Percentiles rank a stretch among this genome's conserved stretches.
Conservation (phyloP, 1,140 invertebrate genomes). For the Arion vulgaris region DNA sequence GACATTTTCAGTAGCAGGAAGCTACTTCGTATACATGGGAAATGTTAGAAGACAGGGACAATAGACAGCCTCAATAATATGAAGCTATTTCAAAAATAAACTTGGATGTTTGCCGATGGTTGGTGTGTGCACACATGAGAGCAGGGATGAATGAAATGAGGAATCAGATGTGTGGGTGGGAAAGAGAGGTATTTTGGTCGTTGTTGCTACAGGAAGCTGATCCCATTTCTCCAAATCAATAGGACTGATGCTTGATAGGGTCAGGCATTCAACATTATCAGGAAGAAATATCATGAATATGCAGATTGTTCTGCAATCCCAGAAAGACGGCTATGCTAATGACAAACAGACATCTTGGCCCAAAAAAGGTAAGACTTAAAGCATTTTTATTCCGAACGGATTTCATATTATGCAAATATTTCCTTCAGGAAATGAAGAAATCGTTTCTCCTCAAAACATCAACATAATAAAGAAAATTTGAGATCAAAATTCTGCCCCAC, state of each 20-base stretch:
- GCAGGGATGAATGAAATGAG: neutral
- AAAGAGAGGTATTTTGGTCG: neutral
- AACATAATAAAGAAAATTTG: too few relatives aligned
- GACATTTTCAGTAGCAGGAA: too few relatives aligned
- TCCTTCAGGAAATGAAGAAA: neutral
- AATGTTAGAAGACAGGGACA: too few relatives aligned
- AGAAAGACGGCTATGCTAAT: neutral
- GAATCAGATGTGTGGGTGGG: neutral
- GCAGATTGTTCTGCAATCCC: constrained; percentile 18
- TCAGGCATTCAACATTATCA: neutral
- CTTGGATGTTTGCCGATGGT: too few relatives aligned
- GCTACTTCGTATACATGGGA: too few relatives aligned
- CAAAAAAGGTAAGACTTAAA: neutral
- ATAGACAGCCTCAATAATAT: too few relatives aligned
- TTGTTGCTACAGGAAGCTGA: neutral
- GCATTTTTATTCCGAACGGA: neutral
- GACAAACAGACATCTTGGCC: neutral
- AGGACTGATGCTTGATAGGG: neutral
- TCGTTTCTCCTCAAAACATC: too few relatives aligned
- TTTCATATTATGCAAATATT: neutral
- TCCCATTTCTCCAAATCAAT: neutral
- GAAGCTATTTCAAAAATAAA: too few relatives aligned
- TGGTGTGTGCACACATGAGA: neutral
- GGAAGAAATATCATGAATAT: neutral
- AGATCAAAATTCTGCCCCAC: too few relatives aligned